Percentiles rank a stretch among this genome's conserved stretches.
Conservation (phyloP, 2,888 invertebrate species). For the Fissipunctia ypsillon region DNA sequence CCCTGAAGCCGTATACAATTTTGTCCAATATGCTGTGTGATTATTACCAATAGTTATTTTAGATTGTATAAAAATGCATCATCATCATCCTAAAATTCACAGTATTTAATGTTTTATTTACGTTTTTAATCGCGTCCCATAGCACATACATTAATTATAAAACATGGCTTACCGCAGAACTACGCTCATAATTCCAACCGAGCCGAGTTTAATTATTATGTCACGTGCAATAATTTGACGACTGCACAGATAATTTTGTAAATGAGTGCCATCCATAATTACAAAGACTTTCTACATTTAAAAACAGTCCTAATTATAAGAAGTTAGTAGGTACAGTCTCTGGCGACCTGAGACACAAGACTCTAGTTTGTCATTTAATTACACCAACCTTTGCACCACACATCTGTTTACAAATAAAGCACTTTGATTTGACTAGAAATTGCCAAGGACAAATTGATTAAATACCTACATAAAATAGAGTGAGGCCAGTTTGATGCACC, state of each 20-base stretch:
- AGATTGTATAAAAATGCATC: background rate
- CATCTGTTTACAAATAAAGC: constrained; percentile 9
- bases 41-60: constrained; percentile 2
- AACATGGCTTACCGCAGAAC: background rate
- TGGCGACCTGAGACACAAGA: background rate
- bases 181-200: constrained; percentile 5
- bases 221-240: constrained; percentile 33
- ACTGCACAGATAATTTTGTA: constrained; percentile 5
- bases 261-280: constrained; percentile 8
- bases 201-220: constrained; percentile 37
- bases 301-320: background rate
- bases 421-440: background rate
- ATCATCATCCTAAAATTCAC: background rate
- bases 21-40: constrained; percentile 20
- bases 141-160: background rate
- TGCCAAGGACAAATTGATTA: background rate
- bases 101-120: constrained; percentile 13
- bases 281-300: background rate
- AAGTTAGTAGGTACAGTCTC: background rate
- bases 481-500: background rate
- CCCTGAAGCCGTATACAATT: constrained; percentile 70
- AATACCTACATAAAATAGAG: background rate
- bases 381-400: constrained; percentile 8
- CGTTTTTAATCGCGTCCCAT: background rate
- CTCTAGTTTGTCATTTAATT: background rate